Conservation (phyloP, 64 coral and sea anemone species). For the Montipora efflorescens region DNA sequence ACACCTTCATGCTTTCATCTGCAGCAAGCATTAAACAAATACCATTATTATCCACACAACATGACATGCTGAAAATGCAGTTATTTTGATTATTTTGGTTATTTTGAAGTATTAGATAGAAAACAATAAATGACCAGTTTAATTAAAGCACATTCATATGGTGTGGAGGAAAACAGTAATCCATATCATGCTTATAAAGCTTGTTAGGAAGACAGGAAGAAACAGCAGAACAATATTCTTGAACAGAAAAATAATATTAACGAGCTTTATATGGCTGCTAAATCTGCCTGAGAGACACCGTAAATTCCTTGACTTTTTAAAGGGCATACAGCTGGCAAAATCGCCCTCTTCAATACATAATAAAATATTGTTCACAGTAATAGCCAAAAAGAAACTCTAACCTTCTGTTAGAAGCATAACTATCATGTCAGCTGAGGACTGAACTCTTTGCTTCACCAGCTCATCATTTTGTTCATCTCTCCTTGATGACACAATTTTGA, state of each 20-base stretch:
- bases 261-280: no score
- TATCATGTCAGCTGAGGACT: constrained; percentile 82
- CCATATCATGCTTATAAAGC: no score
- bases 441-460: constrained; percentile 56
- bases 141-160: no score
- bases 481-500: constrained; percentile 62
- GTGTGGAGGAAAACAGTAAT: no score
- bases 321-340: no score
- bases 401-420: constrained; percentile 88
- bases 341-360: background rate
- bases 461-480: constrained; percentile 67
- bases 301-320: no score
- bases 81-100: background rate
- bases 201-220: no score
- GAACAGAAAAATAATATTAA: no score
- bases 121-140: no score
- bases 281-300: no score
- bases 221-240: no score
- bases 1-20: constrained; percentile 89
- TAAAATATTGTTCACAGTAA: background rate
- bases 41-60: background rate
- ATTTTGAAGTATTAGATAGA: no score
- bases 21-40: background rate
- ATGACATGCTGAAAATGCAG: background rate
- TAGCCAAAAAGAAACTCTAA: background rate